phyloP scores from a whole-genome alignment of 2,113 vertebrate species.

The Leucopsar rothschildi region DNA sequence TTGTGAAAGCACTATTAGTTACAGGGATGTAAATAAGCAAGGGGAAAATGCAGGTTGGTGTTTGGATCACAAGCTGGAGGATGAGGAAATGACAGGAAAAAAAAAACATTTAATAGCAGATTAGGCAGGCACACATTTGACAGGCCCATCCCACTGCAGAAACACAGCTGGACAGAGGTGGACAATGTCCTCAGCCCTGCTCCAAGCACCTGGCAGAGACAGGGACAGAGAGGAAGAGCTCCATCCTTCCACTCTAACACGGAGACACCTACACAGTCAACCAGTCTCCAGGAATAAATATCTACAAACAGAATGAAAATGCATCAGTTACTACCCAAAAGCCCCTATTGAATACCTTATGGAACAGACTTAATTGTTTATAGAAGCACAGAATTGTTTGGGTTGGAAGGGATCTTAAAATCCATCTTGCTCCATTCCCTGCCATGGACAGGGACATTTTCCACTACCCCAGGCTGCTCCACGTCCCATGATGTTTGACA shows the following conservation, averaged over 20 bases:
- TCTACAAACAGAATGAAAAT: neutral
- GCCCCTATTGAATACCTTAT: neutral
- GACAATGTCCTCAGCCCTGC: neutral
- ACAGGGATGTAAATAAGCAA: neutral
- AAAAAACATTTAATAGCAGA: neutral
- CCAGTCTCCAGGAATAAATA: neutral
- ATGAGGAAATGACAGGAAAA: neutral
- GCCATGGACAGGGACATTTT: neutral
- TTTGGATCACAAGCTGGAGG: neutral
- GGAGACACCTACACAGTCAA: neutral
- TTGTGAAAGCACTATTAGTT: neutral
- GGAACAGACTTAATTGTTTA: neutral
- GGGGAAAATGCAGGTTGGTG: neutral
- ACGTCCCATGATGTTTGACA: fast-evolving
- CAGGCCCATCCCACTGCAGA: neutral
- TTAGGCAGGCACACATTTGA: fast-evolving
- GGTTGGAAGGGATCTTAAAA: neutral
- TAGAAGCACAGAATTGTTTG: neutral
- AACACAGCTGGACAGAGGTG: neutral
- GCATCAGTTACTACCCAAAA: neutral
- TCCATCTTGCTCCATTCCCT: neutral
- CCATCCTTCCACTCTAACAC: neutral
- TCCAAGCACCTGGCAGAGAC: neutral
- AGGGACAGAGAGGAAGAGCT: neutral
- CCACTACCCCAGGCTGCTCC: neutral